These are phyloP conservation scores for Desmophyllum pertusum DNA, from an alignment of 92 coral and sea anemone genomes.

Conservation along the genomic window DNA sequence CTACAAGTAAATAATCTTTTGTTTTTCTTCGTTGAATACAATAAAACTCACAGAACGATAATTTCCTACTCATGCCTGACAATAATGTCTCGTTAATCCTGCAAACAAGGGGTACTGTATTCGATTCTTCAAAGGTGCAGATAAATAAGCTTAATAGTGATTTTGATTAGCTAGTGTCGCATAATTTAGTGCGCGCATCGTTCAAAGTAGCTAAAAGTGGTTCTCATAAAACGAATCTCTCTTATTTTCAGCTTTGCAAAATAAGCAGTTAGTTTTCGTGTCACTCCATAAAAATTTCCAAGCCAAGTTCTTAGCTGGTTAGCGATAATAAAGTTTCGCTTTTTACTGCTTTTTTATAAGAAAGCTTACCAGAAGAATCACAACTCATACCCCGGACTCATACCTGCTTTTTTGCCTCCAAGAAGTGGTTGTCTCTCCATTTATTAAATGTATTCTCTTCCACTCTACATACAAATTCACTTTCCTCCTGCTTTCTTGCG, in stretches of 20 bases:
- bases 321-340: neutral
- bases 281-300: neutral
- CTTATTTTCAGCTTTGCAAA: neutral
- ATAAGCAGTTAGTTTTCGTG: neutral
- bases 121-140: neutral
- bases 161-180: too few relatives aligned
- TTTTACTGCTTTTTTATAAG: too few relatives aligned
- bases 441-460: neutral
- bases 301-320: neutral
- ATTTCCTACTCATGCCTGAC: neutral
- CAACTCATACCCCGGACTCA: too few relatives aligned
- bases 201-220: neutral
- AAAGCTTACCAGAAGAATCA: neutral
- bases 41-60: neutral
- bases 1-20: neutral
- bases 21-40: neutral
- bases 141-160: too few relatives aligned
- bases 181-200: neutral
- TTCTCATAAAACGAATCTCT: neutral
- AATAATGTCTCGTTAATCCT: neutral
- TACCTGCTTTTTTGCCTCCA: constrained; percentile 28
- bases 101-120: neutral
- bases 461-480: neutral
- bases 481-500: too few relatives aligned
- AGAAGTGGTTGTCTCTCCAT: constrained; percentile 42